Conservation (phyloP, 1,140 invertebrate species). For the Trichonephila inaurata region DNA sequence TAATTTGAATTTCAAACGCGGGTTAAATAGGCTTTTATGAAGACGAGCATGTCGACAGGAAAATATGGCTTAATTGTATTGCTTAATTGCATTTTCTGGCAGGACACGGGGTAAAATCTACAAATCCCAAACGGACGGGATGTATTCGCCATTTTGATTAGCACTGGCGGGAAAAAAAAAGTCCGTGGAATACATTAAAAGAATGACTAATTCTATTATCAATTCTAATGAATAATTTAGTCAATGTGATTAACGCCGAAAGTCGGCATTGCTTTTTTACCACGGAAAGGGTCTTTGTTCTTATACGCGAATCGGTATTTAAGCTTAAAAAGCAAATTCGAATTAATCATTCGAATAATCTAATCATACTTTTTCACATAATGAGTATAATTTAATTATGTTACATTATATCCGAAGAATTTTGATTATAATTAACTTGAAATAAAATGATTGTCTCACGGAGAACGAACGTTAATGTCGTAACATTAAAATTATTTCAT, state of each 20-base stretch:
- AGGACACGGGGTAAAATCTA: background rate
- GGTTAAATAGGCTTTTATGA: constrained; percentile 15
- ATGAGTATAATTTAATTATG: too few species aligned
- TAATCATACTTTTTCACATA: too few species aligned
- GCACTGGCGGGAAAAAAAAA: background rate
- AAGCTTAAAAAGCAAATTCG: background rate
- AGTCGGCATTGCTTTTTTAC: background rate
- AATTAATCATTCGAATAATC: too few species aligned
- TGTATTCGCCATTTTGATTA: background rate
- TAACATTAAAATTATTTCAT: too few species aligned
- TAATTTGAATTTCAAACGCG: constrained; percentile 48
- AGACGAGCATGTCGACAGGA: background rate
- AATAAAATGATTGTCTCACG: too few species aligned
- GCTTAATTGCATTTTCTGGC: constrained; percentile 14
- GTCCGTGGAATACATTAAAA: background rate
- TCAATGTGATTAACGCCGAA: constrained; percentile 11
- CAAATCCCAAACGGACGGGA: constrained; percentile 11
- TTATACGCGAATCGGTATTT: background rate
- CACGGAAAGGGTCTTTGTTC: background rate
- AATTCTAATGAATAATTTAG: constrained; percentile 36
- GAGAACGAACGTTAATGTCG: too few species aligned
- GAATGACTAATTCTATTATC: constrained; percentile 23
- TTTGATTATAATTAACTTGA: too few species aligned
- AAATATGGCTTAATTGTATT: constrained; percentile 41
- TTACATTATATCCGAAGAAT: too few species aligned